phyloP scores from a whole-genome alignment of 2,888 invertebrate species.

The Leptopterna dolabrata region DNA sequence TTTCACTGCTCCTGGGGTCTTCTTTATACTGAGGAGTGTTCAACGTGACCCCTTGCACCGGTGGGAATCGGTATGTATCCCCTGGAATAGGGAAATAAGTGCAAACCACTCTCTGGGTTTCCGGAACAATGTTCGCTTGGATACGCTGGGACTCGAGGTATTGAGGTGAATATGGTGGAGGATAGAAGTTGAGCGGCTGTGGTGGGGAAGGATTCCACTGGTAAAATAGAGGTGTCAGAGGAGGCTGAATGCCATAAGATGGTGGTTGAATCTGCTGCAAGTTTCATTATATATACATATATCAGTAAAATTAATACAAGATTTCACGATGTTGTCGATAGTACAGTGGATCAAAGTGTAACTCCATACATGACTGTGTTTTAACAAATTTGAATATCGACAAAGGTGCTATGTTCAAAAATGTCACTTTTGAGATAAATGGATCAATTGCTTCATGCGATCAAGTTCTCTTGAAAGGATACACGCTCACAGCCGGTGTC shows the following conservation, averaged over 20 bases:
- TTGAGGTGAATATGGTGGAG: not conserved
- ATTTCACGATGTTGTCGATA: too few species aligned
- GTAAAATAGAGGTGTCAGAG: not conserved
- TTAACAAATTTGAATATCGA: too few species aligned
- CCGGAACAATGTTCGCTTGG: not conserved
- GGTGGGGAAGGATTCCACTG: not conserved
- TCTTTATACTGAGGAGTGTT: not conserved
- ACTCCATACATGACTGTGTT: too few species aligned
- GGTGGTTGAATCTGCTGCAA: not conserved
- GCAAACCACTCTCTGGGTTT: slow-evolving; percentile 4
- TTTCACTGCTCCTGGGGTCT: not conserved
- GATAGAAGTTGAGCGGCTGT: not conserved
- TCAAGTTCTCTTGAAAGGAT: too few species aligned
- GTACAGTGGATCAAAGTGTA: too few species aligned
- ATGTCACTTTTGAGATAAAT: too few species aligned
- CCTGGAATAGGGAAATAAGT: slow-evolving; percentile 29
- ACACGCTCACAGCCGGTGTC: too few species aligned
- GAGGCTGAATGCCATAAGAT: not conserved
- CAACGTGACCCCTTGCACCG: slow-evolving; percentile 25
- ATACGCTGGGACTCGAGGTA: not conserved
- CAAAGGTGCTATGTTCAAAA: too few species aligned
- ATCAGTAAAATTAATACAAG: too few species aligned
- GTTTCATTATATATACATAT: not conserved
- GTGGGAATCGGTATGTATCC: slow-evolving; percentile 61
- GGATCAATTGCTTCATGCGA: too few species aligned